These are phyloP conservation scores for Halictus quadricinctus DNA, from an alignment of 2,888 invertebrate species.

Conservation along the genomic window DNA sequence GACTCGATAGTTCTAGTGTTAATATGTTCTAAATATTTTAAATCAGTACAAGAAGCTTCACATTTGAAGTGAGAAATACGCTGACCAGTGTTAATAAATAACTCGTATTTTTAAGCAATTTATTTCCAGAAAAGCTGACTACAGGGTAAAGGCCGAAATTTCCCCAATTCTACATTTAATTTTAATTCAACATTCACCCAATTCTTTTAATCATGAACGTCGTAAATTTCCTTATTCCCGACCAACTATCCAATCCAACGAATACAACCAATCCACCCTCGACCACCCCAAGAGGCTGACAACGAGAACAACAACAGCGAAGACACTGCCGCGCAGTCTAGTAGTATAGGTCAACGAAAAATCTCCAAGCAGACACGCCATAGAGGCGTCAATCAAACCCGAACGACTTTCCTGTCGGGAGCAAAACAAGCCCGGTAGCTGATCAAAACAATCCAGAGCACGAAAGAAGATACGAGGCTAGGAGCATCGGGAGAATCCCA, in stretches of 20 bases:
- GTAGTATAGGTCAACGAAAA: not conserved
- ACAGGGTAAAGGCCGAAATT: too few relatives aligned
- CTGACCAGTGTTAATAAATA: too few relatives aligned
- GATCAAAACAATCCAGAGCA: not conserved
- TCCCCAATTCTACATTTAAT: too few relatives aligned
- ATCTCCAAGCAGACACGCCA: conserved; percentile 4
- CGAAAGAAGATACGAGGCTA: not conserved
- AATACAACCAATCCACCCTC: not conserved
- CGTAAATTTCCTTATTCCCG: too few relatives aligned
- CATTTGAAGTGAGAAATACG: too few relatives aligned
- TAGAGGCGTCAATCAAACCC: not conserved
- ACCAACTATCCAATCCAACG: not conserved
- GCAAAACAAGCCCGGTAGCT: conserved; percentile 4
- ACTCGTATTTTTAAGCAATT: too few relatives aligned
- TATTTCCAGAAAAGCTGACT: not conserved
- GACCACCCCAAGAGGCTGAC: not conserved
- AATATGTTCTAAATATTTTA: too few relatives aligned
- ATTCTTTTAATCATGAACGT: too few relatives aligned
- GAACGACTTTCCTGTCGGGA: not conserved
- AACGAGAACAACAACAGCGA: not conserved
- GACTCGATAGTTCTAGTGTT: too few relatives aligned
- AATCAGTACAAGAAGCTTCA: too few relatives aligned
- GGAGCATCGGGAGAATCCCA: not conserved
- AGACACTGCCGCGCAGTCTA: not conserved
- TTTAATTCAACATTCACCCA: too few relatives aligned